phyloP scores from a whole-genome alignment of 1,140 invertebrate species.

The Drosophila bocki region DNA sequence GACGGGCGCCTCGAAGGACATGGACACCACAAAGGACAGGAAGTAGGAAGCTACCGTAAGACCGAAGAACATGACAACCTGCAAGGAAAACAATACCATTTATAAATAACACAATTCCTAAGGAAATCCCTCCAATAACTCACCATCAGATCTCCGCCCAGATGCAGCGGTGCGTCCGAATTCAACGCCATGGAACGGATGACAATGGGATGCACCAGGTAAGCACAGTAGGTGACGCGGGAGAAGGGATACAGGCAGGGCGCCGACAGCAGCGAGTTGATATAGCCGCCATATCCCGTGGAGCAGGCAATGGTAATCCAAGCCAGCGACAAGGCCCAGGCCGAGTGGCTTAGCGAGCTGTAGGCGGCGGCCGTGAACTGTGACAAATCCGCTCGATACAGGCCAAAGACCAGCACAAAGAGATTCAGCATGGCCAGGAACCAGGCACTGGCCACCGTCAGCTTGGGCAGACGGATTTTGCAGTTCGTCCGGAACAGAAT shows the following conservation, averaged over 20 bases:
- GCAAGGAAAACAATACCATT: conserved; percentile 19
- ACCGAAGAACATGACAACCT: conserved; percentile 92
- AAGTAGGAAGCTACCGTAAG: conserved; percentile 91
- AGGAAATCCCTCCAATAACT: conserved; percentile 47
- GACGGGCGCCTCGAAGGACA: conserved; percentile 93
- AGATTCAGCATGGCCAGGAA: conserved; percentile 87
- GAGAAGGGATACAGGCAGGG: conserved; percentile 93
- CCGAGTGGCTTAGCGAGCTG: conserved; percentile 92
- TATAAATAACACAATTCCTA: background rate
- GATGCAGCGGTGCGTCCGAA: conserved; percentile 91
- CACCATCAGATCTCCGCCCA: conserved; percentile 91
- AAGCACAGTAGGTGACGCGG: conserved; percentile 93
- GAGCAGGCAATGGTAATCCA: conserved; percentile 96
- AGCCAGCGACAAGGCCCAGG: conserved; percentile 92
- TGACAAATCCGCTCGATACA: conserved; percentile 90
- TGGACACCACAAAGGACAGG: conserved; percentile 91
- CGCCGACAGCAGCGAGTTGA: conserved; percentile 90
- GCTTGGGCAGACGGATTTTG: conserved; percentile 90
- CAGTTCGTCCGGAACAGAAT: conserved; percentile 93
- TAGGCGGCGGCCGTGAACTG: conserved; percentile 91
- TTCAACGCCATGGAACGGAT: conserved; percentile 91
- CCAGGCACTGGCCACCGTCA: conserved; percentile 90
- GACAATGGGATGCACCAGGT: conserved; percentile 92
- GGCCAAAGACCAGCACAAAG: conserved; percentile 90
- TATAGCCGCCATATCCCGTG: conserved; percentile 93